phyloP scores from a whole-genome alignment of 1,140 invertebrate genomes.

The Achatina immaculata region DNA sequence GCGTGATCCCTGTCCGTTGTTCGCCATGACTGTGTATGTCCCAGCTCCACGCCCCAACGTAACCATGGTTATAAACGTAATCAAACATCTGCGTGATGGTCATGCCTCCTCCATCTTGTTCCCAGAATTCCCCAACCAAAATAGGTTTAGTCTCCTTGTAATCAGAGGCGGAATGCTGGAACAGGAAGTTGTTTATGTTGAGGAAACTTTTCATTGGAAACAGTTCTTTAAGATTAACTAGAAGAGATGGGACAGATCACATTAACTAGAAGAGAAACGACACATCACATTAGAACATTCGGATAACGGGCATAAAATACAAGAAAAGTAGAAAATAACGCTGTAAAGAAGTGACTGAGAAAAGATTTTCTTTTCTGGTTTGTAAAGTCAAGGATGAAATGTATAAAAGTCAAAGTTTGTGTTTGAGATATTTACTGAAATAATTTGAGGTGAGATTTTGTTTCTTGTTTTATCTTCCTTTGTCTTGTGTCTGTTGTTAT shows the following conservation, averaged over 20 bases:
- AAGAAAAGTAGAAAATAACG: too few relatives aligned
- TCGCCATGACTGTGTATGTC: slow-evolving; percentile 3
- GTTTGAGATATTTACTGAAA: too few relatives aligned
- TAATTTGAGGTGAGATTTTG: not conserved
- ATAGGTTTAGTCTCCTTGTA: slow-evolving; percentile 67
- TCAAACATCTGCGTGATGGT: slow-evolving; percentile 60
- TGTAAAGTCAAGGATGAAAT: too few relatives aligned
- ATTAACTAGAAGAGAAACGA: not conserved
- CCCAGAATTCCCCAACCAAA: slow-evolving; percentile 69
- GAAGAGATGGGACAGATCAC: not conserved
- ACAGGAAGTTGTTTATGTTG: not conserved
- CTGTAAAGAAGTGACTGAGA: too few relatives aligned
- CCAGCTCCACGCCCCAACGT: slow-evolving; percentile 68
- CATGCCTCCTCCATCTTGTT: slow-evolving; percentile 57
- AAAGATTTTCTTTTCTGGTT: too few relatives aligned
- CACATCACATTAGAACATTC: too few relatives aligned
- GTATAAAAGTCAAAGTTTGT: too few relatives aligned
- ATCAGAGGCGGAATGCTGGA: slow-evolving; percentile 27
- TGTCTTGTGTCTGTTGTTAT: not conserved
- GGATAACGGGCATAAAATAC: too few relatives aligned
- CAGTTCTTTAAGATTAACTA: not conserved
- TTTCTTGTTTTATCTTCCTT: not conserved
- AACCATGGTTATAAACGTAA: slow-evolving; percentile 67
- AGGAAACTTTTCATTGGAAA: not conserved
- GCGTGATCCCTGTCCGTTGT: slow-evolving; percentile 10